Base-by-base conservation (phyloP, 2,888 invertebrate species). In the Patella depressa region DNA sequence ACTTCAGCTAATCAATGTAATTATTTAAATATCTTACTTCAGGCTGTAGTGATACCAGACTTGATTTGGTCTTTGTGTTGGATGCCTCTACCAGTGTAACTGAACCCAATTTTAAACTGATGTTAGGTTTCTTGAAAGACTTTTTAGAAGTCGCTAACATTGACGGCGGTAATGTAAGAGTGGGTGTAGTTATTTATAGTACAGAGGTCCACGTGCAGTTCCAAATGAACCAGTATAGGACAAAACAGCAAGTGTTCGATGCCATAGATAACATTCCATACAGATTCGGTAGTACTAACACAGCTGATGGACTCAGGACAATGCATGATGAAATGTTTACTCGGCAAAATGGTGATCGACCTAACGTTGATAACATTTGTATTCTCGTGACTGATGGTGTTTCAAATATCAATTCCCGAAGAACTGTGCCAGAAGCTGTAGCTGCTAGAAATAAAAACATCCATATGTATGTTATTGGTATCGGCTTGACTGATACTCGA, bases 41-140 rank as follows among this genome's bases (percentile, higher is more conserved):
- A 82, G 83, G 76, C 71, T 82, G 83, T 79, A 53, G 71, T 55
- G 78, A 73, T 53, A 74, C 81, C 12, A 71, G 79, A 2, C 81
- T 85, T 11, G 88, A 89, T 73, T 80, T 89, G n/a, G 83, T 87
- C 7, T 85, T 89, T 73, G 82, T 86, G 1, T 78, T 89, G 71
- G 89, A 89, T 75, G 79, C 85, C 12, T 88, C 88, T 17, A 88
- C 87, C 45, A 86, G 86, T 81, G 87, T 89, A 53, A 83, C 82
- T 57, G 79, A 79, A 78, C 80, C 79, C 9, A 86, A 88, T 83
- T 88, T 88, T 81, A 74, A 82, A 75, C 72, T 84, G 57, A 82
- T 87, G 81, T 81, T 85, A 34, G 79, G 83, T 74, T 87, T 87
- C 81, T 76, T 86, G 29, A 81, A 80, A 59, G 85, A 87, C 70